These are phyloP conservation scores for Ethmia dodecea DNA, from an alignment of 2,888 invertebrate species.

Conservation along the genomic window DNA sequence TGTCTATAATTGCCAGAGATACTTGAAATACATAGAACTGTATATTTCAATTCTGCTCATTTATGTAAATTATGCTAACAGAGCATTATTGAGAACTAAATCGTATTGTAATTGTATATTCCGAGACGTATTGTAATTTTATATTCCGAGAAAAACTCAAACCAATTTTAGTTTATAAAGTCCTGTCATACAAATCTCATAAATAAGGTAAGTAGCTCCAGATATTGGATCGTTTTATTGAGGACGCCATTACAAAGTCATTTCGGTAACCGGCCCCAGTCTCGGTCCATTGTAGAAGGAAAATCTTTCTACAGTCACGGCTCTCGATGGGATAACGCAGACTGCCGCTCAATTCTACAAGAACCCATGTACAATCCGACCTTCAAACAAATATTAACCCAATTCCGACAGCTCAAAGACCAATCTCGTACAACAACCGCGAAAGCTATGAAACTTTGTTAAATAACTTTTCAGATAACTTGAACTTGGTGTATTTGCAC, in stretches of 20 bases:
- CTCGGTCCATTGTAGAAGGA: conserved; percentile 74
- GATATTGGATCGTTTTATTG: conserved; percentile 66
- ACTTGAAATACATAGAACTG: too few relatives aligned
- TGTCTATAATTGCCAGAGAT: too few relatives aligned
- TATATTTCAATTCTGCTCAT: too few relatives aligned
- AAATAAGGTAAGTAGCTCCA: conserved; percentile 58
- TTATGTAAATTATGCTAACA: too few relatives aligned
- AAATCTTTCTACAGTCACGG: conserved; percentile 78
- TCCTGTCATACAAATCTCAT: conserved; percentile 41
- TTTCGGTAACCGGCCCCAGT: conserved; percentile 65
- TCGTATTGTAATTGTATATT: too few relatives aligned
- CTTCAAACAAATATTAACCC: conserved; percentile 56
- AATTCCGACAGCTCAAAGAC: conserved; percentile 51
- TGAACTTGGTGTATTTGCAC: conserved; percentile 72
- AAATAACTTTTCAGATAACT: conserved; percentile 79
- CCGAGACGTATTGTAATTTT: too few relatives aligned
- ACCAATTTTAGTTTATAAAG: conserved; percentile 28
- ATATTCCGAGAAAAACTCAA: too few relatives aligned
- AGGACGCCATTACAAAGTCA: conserved; percentile 72
- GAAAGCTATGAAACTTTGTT: conserved; percentile 78
- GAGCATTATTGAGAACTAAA: too few relatives aligned
- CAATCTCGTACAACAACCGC: conserved; percentile 56
- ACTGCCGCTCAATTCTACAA: conserved; percentile 42
- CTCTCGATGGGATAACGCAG: conserved; percentile 76
- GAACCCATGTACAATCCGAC: conserved; percentile 37